phyloP scores from a whole-genome alignment of 2,797 vertebrate genomes.

The Sebastolobus alascanus region DNA sequence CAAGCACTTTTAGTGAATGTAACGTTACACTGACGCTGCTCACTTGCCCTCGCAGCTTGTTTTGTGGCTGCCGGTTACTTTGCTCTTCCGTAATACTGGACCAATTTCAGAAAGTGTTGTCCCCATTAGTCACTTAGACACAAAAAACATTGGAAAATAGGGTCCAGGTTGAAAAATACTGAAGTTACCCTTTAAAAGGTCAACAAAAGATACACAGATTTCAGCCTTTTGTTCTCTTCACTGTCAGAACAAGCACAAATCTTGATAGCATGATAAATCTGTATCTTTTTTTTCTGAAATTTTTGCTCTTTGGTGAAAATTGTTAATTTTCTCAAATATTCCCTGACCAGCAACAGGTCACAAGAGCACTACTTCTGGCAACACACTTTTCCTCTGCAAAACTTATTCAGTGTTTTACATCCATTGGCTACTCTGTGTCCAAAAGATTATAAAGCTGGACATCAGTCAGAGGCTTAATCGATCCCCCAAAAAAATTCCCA shows the following conservation, averaged over 20 bases:
- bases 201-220: slow-evolving; percentile 7
- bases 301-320: slow-evolving; percentile 14
- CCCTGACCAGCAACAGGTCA: slow-evolving; percentile 20
- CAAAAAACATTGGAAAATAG: not conserved
- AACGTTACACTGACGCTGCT: too few relatives aligned
- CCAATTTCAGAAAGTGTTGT: not conserved
- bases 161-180: not conserved
- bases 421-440: slow-evolving; percentile 6
- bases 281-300: not conserved
- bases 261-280: slow-evolving; percentile 11
- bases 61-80: not conserved
- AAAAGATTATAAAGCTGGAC: slow-evolving; percentile 24
- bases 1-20: not conserved
- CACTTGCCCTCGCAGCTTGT: not conserved
- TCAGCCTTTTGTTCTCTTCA: slow-evolving; percentile 15
- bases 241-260: slow-evolving; percentile 9
- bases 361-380: not conserved
- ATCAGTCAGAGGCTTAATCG: slow-evolving; percentile 38
- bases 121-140: not conserved
- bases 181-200: slow-evolving; percentile 15
- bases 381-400: not conserved
- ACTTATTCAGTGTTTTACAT: slow-evolving; percentile 3
- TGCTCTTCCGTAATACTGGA: not conserved
- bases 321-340: slow-evolving; percentile 10
- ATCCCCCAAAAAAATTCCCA: slow-evolving; percentile 10